A percentile compares a stretch with the other conserved stretches of the same genome.
phyloP scores from a whole-genome alignment of 2,888 invertebrate genomes.

The Allolobophora icterica region DNA sequence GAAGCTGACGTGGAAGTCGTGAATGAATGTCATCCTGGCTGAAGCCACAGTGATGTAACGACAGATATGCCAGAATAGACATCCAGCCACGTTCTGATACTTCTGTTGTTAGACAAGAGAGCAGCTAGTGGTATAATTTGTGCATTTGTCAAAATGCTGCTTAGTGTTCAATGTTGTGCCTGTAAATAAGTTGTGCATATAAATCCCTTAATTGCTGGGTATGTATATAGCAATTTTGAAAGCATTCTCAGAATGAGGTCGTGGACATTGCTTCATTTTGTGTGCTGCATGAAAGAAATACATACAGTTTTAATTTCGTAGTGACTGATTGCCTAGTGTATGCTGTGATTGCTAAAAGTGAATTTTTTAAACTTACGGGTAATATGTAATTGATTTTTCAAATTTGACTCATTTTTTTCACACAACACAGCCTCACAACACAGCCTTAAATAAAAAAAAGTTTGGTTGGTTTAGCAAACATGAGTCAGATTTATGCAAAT shows the following conservation, averaged over 20 bases:
- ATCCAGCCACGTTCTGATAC: not conserved
- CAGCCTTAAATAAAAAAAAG: not conserved
- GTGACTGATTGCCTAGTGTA: not conserved
- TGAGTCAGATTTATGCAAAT: not conserved
- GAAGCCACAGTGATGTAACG: not conserved
- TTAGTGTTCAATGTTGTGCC: conserved; percentile 14
- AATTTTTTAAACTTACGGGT: not conserved
- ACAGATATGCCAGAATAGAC: not conserved
- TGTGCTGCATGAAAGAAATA: not conserved
- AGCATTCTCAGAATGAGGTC: too few relatives aligned
- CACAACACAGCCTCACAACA: not conserved
- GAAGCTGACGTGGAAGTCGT: not conserved
- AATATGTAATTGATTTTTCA: conserved; percentile 7
- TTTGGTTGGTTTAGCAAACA: not conserved
- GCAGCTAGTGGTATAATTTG: not conserved
- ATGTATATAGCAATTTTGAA: too few relatives aligned
- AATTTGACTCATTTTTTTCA: not conserved
- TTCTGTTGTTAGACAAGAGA: too few relatives aligned
- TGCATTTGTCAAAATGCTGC: not conserved
- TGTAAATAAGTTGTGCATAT: conserved; percentile 3
- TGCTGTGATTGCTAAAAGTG: not conserved
- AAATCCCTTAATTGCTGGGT: not conserved
- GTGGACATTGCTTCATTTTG: too few relatives aligned
- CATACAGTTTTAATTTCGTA: not conserved
- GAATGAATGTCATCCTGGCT: not conserved